phyloP scores from a whole-genome alignment of 2,113 vertebrate genomes.

The Promerops cafer region DNA sequence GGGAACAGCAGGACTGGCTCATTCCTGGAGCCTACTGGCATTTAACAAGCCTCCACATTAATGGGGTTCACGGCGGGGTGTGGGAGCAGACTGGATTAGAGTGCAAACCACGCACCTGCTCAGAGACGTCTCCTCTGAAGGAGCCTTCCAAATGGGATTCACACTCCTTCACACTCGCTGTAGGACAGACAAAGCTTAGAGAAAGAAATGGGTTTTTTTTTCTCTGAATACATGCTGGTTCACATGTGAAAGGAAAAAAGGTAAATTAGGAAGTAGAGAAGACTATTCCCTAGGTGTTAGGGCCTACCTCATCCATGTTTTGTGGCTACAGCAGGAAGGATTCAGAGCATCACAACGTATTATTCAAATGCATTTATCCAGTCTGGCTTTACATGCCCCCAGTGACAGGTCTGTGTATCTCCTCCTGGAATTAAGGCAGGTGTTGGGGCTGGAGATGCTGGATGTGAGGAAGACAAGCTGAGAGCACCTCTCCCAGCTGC shows the following conservation, averaged over 20 bases:
- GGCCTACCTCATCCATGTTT: background rate
- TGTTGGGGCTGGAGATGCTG: background rate
- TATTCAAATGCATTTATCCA: conserved; percentile 9
- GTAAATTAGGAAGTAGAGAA: background rate
- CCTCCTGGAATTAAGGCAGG: background rate
- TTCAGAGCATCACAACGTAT: background rate
- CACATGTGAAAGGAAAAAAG: background rate
- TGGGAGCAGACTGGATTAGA: conserved; percentile 29
- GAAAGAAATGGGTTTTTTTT: background rate
- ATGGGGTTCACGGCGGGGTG: background rate
- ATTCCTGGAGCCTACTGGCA: conserved; percentile 1
- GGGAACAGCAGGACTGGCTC: conserved; percentile 33
- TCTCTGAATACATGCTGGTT: background rate
- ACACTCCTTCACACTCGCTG: conserved; percentile 35
- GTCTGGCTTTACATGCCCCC: background rate
- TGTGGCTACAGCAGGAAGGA: background rate
- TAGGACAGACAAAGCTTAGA: background rate
- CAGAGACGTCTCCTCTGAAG: background rate
- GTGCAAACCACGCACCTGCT: conserved; percentile 21
- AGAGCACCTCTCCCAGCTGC: background rate
- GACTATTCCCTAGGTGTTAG: background rate
- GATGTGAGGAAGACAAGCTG: background rate
- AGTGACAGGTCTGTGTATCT: background rate
- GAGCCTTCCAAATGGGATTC: conserved; percentile 50
- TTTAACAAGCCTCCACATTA: conserved; percentile 35